Evolutionary conservation across 2,888 invertebrate genomes (phyloP), one percentile per base, ranked within the genome.

Genomic region (Tigriopus californicus): DNA sequence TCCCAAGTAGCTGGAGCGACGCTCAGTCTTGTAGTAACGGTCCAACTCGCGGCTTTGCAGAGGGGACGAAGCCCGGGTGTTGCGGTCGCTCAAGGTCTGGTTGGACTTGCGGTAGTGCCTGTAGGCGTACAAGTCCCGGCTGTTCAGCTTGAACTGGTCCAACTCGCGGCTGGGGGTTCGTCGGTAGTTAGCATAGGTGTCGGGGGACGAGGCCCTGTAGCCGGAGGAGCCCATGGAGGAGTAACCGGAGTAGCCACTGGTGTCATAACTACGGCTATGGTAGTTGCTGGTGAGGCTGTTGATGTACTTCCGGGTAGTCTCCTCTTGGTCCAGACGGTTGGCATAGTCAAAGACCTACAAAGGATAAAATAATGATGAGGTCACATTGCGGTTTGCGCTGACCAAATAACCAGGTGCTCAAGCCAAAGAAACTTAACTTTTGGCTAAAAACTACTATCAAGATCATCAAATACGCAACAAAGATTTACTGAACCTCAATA

Each of bases 41-140:
- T 58, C 58, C n/a, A 58, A 22, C 33, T 58, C 58, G 13, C 58
- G 46, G 49, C 46, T 24, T 13, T 49, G 15, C 15, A 58, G 33
- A 11, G 58, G 58, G 15, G 33, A 33, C 58, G 48, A 49, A 11
- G 58, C 58, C 8, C 58, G 6, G 6, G 20, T 20, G 49, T 58
- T 58, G 8, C 58, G 46, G 25, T 58, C 58, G 1, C 20, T 33
- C 8, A 58, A 25, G 33, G 58, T 58, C n/a, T 24, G 18, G 20
- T 33, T 40, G 48, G 58, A 58, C n/a, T 18, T 46, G 49, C 47
- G 46, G 40, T 58, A 58, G 49, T 58, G 58, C 48, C 49, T 48
- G 13, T 47, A 58, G 49, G 48, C 13, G 15, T 40, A 22, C 15
- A 49, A 18, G n/a, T 49, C 33, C 25, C 49, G 49, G 15, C 18